A percentile compares a stretch with the other conserved stretches of the same genome.
These are phyloP conservation scores for Ichneumoninae sp. DNA, from an alignment of 2,888 invertebrate genomes.

Conservation along the genomic window DNA sequence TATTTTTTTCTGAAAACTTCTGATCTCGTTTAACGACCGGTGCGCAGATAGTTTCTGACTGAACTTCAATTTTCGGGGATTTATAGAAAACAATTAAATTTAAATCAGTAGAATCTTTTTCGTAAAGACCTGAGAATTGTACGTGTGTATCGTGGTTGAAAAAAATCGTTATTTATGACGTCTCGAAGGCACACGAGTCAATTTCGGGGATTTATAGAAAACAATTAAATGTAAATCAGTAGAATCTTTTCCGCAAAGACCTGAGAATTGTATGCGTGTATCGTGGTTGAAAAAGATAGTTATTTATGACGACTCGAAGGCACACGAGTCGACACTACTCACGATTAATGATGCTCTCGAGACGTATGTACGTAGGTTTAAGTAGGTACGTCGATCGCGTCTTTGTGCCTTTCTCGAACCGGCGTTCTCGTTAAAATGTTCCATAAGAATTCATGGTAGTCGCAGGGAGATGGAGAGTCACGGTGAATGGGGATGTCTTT, in stretches of 20 bases:
- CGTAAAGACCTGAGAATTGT: no score
- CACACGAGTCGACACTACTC: neutral
- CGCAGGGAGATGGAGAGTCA: neutral
- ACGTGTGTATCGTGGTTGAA: neutral
- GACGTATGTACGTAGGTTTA: neutral
- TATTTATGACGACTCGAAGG: neutral
- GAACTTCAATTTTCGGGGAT: neutral
- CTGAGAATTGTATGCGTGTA: neutral
- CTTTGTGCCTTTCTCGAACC: neutral
- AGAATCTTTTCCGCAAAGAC: neutral
- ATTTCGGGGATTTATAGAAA: no score
- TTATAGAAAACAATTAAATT: neutral
- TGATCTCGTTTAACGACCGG: neutral
- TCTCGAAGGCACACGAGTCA: neutral
- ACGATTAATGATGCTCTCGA: slow-evolving; percentile 22
- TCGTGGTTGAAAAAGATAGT: neutral
- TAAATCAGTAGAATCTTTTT: no score
- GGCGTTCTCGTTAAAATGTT: slow-evolving; percentile 24
- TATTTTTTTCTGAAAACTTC: neutral
- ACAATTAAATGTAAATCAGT: neutral
- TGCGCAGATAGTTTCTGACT: neutral
- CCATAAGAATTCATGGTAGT: slow-evolving; percentile 10
- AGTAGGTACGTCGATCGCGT: neutral
- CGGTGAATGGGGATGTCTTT: neutral
- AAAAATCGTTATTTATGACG: neutral